Conservation (phyloP, 2,113 vertebrate species). For the Chaenogobius annularis region DNA sequence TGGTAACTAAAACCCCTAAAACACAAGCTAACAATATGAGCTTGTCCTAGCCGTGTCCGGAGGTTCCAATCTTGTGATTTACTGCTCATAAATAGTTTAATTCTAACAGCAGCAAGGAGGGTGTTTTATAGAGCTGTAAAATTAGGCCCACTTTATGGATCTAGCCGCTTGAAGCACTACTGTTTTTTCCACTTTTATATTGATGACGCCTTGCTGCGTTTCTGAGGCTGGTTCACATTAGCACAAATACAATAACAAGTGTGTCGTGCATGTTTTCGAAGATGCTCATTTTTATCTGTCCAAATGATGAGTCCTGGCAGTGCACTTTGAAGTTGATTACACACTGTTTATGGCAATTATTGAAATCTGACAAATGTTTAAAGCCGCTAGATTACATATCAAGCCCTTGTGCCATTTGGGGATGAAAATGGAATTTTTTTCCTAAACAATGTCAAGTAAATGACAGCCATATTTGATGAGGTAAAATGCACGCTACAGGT, state of each 20-base stretch:
- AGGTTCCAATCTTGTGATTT: constrained; percentile 49
- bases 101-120: constrained; percentile 45
- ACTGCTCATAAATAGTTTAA: constrained; percentile 60
- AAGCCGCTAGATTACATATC: constrained; percentile 70
- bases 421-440: constrained; percentile 60
- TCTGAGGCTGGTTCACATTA: constrained; percentile 64
- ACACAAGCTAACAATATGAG: constrained; percentile 13
- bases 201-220: constrained; percentile 62
- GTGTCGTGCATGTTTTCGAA: constrained; percentile 44
- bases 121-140: constrained; percentile 73
- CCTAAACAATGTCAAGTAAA: constrained; percentile 66
- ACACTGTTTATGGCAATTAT: constrained; percentile 71
- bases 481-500: constrained; percentile 64
- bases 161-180: constrained; percentile 67
- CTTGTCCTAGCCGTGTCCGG: constrained; percentile 16
- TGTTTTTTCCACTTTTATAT: constrained; percentile 64
- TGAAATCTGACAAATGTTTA: constrained; percentile 76
- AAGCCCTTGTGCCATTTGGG: constrained; percentile 57
- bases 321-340: constrained; percentile 69
- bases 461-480: constrained; percentile 70
- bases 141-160: constrained; percentile 72
- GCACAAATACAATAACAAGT: constrained; percentile 17
- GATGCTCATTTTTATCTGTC: constrained; percentile 70
- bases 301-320: constrained; percentile 56
- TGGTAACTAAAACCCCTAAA: not conserved